Conservation (phyloP, 2,888 invertebrate species). For the Eupithecia abbreviata region DNA sequence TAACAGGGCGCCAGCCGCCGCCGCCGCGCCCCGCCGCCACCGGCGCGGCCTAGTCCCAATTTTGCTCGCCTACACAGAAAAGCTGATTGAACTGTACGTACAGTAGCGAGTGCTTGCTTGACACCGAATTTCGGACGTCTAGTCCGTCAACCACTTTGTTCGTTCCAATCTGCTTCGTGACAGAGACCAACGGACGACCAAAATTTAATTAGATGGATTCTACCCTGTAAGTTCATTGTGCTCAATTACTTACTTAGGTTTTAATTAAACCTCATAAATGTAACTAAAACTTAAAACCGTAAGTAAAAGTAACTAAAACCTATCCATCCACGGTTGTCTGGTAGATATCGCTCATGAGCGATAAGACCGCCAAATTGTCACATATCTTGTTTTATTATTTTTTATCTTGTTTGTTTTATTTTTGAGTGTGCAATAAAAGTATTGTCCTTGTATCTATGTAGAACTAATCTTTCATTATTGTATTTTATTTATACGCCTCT, state of each 20-base stretch:
- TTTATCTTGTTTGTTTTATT: no score
- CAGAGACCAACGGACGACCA: neutral
- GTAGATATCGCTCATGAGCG: no score
- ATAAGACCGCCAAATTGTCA: no score
- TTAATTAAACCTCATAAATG: neutral
- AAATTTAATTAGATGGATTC: constrained; percentile 2
- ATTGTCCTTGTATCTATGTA: no score
- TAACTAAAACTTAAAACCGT: neutral
- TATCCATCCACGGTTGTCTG: neutral
- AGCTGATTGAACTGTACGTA: neutral
- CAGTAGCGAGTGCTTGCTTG: neutral
- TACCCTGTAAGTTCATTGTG: neutral
- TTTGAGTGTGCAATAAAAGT: no score
- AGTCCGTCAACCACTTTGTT: neutral
- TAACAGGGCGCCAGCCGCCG: no score
- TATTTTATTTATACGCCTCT: no score
- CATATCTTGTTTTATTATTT: no score
- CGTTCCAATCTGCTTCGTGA: neutral
- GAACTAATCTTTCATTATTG: no score
- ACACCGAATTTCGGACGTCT: neutral
- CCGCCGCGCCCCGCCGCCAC: no score
- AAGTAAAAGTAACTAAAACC: neutral
- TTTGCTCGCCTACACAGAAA: neutral
- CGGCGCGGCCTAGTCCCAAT: neutral
- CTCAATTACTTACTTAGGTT: neutral